These are phyloP conservation scores for Callosobruchus maculatus DNA, from an alignment of 2,888 invertebrate genomes.

Conservation along the genomic window DNA sequence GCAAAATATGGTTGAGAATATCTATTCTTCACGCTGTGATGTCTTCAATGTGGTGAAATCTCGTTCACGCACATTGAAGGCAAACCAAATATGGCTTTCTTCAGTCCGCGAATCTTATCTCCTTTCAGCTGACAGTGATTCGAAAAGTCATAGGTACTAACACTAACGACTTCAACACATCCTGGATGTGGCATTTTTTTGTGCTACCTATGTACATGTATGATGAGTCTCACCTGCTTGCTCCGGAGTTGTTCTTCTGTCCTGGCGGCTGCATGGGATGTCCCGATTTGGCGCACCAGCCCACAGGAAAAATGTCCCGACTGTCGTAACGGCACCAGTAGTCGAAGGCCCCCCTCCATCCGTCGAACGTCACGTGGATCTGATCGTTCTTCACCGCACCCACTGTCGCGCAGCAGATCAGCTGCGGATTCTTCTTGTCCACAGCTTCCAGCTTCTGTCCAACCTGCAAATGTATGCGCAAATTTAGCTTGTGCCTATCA, in stretches of 20 bases:
- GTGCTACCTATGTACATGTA: background rate
- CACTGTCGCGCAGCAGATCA: slow-evolving; percentile 95
- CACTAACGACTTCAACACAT: too few species aligned
- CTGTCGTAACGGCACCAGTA: slow-evolving; percentile 93
- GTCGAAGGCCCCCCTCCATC: slow-evolving; percentile 97
- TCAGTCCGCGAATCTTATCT: too few species aligned
- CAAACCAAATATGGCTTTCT: too few species aligned
- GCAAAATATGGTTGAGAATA: too few species aligned
- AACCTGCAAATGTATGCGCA: too few species aligned
- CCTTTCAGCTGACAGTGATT: too few species aligned
- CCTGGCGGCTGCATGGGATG: slow-evolving; percentile 93
- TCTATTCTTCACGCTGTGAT: too few species aligned
- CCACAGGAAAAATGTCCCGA: slow-evolving; percentile 92
- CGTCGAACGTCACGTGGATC: slow-evolving; percentile 95
- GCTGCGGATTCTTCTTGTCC: slow-evolving; percentile 94
- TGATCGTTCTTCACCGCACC: slow-evolving; percentile 90
- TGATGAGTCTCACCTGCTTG: slow-evolving; percentile 51
- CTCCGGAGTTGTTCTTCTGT: slow-evolving; percentile 70
- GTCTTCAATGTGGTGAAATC: too few species aligned
- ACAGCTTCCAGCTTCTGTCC: slow-evolving; percentile 96
- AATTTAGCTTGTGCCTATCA: too few species aligned
- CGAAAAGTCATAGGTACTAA: too few species aligned
- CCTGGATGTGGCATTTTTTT: too few species aligned
- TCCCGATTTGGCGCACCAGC: slow-evolving; percentile 91
- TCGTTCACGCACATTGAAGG: too few species aligned